A percentile compares a stretch with the other conserved stretches of the same genome.
phyloP scores from a whole-genome alignment of 2,113 vertebrate species.

The Hippoglossus stenolepis region DNA sequence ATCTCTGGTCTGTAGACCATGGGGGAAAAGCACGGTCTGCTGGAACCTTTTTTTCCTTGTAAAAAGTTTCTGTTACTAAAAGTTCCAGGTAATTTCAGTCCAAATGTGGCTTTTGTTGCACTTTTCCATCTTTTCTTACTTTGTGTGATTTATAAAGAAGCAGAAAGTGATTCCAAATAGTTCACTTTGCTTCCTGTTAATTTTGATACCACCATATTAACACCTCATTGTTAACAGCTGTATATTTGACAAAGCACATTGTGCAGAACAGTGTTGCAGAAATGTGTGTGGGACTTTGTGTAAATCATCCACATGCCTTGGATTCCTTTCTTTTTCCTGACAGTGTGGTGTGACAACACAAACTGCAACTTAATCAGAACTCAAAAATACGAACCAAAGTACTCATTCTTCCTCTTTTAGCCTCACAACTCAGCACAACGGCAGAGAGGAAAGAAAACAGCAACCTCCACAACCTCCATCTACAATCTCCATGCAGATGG shows the following conservation, averaged over 20 bases:
- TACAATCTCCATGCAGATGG: conserved; percentile 28
- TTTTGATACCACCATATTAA: neutral
- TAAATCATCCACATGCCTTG: too few species aligned
- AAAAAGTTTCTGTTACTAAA: too few species aligned
- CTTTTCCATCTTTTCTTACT: too few species aligned
- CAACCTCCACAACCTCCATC: conserved; percentile 30
- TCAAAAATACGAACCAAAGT: neutral
- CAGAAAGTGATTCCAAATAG: too few species aligned
- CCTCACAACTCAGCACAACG: neutral
- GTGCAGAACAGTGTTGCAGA: neutral
- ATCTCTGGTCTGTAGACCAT: too few species aligned
- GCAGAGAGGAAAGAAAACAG: conserved; percentile 14
- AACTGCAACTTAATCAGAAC: conserved; percentile 5
- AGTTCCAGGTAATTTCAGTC: too few species aligned
- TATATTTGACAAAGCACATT: neutral
- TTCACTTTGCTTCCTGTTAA: too few species aligned
- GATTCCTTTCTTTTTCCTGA: neutral
- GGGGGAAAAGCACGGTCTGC: too few species aligned
- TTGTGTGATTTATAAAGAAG: too few species aligned
- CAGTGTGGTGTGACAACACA: neutral
- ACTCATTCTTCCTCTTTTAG: neutral
- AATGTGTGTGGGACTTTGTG: neutral
- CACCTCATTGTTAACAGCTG: neutral
- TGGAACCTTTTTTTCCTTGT: too few species aligned
- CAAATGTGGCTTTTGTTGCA: too few species aligned